Percentiles rank a stretch among this genome's conserved stretches.
phyloP scores from a whole-genome alignment of 2,888 invertebrate genomes.

The Eulithis prunata region DNA sequence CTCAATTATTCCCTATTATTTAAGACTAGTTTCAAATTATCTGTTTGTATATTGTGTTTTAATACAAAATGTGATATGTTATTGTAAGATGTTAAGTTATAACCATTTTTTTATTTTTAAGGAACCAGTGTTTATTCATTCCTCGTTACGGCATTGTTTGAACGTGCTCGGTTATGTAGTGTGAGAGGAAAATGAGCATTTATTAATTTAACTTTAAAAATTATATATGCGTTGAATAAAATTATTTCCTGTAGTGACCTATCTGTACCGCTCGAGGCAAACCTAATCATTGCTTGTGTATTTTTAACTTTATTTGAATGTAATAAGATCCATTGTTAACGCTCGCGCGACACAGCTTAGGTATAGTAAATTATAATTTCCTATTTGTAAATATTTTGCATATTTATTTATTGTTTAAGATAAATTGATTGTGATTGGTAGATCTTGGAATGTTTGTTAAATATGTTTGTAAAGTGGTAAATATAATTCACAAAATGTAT shows the following conservation, averaged over 20 bases:
- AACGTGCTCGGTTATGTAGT: slow-evolving; percentile 12
- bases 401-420: slow-evolving; percentile 26
- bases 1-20: slow-evolving; percentile 28
- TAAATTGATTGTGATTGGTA: slow-evolving; percentile 46
- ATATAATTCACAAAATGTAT: slow-evolving; percentile 7
- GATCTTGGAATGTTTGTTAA: slow-evolving; percentile 47
- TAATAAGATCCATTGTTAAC: background rate
- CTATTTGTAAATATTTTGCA: slow-evolving; percentile 22
- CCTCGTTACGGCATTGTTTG: slow-evolving; percentile 41
- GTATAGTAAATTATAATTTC: background rate
- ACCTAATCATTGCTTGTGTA: background rate
- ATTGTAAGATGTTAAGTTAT: slow-evolving; percentile 49
- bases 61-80: slow-evolving; percentile 64
- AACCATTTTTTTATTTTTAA: slow-evolving; percentile 31
- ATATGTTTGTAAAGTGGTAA: slow-evolving; percentile 6
- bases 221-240: background rate
- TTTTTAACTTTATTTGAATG: background rate
- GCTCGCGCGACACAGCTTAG: background rate
- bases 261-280: slow-evolving; percentile 1
- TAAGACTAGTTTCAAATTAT: slow-evolving; percentile 28
- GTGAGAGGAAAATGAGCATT: slow-evolving; percentile 53
- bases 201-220: slow-evolving; percentile 49
- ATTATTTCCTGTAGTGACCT: background rate
- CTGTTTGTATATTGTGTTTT: slow-evolving; percentile 52
- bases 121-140: slow-evolving; percentile 48